These are phyloP conservation scores for Therioaphis trifolii DNA, from an alignment of 2,888 invertebrate genomes.

Conservation along the genomic window DNA sequence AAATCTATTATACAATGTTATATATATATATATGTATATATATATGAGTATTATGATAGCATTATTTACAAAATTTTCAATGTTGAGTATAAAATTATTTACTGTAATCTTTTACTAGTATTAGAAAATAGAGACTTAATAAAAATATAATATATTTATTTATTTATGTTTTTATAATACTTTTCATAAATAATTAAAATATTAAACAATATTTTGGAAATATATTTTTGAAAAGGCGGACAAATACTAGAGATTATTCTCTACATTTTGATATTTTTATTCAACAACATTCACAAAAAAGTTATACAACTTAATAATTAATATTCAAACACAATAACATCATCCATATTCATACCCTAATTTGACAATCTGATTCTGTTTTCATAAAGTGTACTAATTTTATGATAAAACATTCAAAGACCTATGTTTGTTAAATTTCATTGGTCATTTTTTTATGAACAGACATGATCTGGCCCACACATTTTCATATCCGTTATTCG, in stretches of 20 bases:
- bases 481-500: neutral
- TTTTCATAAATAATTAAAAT: too few relatives aligned
- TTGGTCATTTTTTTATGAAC: neutral
- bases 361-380: constrained; percentile 18
- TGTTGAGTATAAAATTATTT: too few relatives aligned
- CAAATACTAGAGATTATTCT: neutral
- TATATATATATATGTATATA: too few relatives aligned
- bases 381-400: neutral
- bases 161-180: too few relatives aligned
- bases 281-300: neutral
- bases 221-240: neutral
- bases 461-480: neutral
- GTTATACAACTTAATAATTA: neutral
- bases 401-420: constrained; percentile 7
- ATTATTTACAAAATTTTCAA: too few relatives aligned
- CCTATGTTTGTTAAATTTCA: neutral
- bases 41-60: too few relatives aligned
- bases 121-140: too few relatives aligned
- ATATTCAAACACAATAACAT: constrained; percentile 7
- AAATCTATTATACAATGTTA: too few relatives aligned
- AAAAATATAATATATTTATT: too few relatives aligned
- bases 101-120: too few relatives aligned
- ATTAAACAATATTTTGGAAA: neutral
- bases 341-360: constrained; percentile 10
- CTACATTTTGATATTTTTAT: neutral